Evolutionary conservation across 2,113 vertebrate species (phyloP).

Genomic region (Entelurus aequoreus): DNA sequence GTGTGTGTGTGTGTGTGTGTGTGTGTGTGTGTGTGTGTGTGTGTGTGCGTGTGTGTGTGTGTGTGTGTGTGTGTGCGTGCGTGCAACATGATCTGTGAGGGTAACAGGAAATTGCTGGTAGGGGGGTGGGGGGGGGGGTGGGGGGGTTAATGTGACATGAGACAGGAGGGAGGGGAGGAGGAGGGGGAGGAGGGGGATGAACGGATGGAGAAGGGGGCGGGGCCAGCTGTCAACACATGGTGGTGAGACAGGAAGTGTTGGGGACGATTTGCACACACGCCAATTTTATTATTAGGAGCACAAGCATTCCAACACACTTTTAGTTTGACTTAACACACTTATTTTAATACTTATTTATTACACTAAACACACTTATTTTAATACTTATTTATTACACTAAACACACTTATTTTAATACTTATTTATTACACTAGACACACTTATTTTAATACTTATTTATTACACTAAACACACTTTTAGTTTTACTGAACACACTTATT

Average conservation of each 20-base stretch:
- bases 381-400: too few species aligned
- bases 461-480: too few species aligned
- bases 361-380: too few species aligned
- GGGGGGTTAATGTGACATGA: constrained; percentile 55
- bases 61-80: constrained; percentile 33
- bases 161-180: constrained; percentile 68
- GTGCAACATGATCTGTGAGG: constrained; percentile 72
- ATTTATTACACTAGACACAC: too few species aligned
- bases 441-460: too few species aligned
- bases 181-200: not conserved
- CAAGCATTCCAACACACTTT: constrained; percentile 33
- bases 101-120: constrained; percentile 86
- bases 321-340: too few species aligned
- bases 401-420: too few species aligned
- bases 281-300: constrained; percentile 64
- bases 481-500: too few species aligned
- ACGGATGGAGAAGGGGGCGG: constrained; percentile 14
- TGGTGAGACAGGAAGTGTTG: constrained; percentile 80
- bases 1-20: constrained; percentile 20
- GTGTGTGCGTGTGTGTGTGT: constrained; percentile 7
- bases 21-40: constrained; percentile 1
- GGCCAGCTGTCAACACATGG: constrained; percentile 72
- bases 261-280: constrained; percentile 77
- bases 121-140: constrained; percentile 7
- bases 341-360: too few species aligned